Conservation (phyloP, 2,113 vertebrate species). For the Sorex fumeus region DNA sequence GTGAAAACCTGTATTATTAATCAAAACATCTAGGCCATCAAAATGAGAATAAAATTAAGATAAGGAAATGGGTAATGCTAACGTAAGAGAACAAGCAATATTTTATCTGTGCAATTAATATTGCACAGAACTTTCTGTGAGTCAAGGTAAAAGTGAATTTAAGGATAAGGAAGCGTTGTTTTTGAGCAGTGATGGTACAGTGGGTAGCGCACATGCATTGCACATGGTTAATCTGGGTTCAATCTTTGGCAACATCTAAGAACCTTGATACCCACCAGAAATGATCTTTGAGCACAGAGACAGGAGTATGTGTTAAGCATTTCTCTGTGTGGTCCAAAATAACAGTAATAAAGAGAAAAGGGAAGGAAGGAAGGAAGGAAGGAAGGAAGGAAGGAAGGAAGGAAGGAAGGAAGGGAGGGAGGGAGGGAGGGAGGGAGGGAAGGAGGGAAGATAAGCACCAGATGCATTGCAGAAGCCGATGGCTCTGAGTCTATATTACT, state of each 20-base stretch:
- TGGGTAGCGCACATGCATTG: neutral
- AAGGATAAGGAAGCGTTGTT: neutral
- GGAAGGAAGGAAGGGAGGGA: no score
- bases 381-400: no score
- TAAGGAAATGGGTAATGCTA: neutral
- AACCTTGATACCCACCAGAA: no score
- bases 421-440: no score
- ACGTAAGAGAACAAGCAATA: neutral
- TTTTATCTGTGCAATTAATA: neutral
- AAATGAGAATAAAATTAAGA: neutral
- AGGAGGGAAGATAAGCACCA: no score
- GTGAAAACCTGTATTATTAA: constrained; percentile 11
- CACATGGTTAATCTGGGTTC: no score
- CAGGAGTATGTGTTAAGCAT: no score
- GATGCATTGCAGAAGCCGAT: neutral
- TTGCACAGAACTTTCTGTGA: neutral
- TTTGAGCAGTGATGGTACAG: neutral
- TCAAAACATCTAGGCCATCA: neutral
- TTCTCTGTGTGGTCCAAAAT: no score
- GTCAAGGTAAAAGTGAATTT: neutral
- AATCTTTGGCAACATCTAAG: no score
- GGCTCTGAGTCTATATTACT: constrained; percentile 58
- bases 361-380: no score
- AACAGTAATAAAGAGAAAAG: no score
- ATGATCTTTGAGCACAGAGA: no score